A percentile compares a stretch with the other conserved stretches of the same genome.
These are phyloP conservation scores for Sturmia bella DNA, from an alignment of 2,888 invertebrate genomes.

Conservation along the genomic window DNA sequence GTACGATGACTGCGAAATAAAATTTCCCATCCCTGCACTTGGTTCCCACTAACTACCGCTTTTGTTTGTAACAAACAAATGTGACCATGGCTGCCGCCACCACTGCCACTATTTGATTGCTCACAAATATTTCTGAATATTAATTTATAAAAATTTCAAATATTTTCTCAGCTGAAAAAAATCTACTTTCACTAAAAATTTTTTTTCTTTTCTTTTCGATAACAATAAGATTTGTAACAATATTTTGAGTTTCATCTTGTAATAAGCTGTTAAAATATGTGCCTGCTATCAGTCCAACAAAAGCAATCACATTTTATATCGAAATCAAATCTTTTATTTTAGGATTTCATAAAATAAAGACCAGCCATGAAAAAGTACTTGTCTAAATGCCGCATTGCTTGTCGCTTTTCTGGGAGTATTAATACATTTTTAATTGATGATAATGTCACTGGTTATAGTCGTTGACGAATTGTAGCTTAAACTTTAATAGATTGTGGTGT, in stretches of 20 bases:
- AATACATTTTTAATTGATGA: conserved; percentile 80
- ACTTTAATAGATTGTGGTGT: conserved; percentile 40
- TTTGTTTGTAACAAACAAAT: too few relatives aligned
- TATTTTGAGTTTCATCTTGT: conserved; percentile 15
- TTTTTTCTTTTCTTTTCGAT: neutral
- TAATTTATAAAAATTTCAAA: too few relatives aligned
- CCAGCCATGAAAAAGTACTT: neutral
- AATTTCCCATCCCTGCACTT: too few relatives aligned
- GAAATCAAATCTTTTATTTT: conserved; percentile 3
- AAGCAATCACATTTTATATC: conserved; percentile 29
- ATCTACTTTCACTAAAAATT: too few relatives aligned
- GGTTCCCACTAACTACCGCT: too few relatives aligned
- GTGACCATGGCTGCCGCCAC: too few relatives aligned
- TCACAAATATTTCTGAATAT: too few relatives aligned
- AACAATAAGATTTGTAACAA: neutral
- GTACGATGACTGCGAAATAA: too few relatives aligned
- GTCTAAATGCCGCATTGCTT: conserved; percentile 3
- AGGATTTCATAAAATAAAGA: neutral
- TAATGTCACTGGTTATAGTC: conserved; percentile 78
- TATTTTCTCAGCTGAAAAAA: too few relatives aligned
- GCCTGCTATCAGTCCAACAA: neutral
- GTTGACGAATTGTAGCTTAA: conserved; percentile 75
- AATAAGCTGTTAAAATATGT: conserved; percentile 20
- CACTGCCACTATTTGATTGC: too few relatives aligned
- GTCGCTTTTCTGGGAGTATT: conserved; percentile 70